A percentile compares a stretch with the other conserved stretches of the same genome.
Conservation (phyloP, 2,797 vertebrate genomes). For the Netta rufina region DNA sequence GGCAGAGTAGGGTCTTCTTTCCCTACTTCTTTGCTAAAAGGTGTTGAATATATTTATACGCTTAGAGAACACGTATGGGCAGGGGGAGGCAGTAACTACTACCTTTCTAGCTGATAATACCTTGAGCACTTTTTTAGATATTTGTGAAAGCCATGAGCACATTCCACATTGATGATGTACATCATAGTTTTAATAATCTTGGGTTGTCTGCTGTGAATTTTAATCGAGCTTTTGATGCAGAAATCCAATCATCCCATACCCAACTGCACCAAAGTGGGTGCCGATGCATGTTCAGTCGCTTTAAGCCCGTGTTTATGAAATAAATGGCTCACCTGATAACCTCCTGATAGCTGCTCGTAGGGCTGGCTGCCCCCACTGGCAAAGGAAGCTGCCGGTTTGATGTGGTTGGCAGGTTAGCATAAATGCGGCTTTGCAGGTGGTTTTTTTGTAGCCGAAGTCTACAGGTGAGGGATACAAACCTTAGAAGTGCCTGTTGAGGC, state of each 20-base stretch:
- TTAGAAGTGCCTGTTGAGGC: background rate
- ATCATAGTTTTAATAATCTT: background rate
- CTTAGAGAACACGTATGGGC: background rate
- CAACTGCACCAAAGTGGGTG: background rate
- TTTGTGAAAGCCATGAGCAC: background rate
- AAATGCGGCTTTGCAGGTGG: background rate
- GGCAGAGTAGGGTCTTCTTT: background rate
- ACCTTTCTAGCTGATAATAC: background rate
- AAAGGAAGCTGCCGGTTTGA: background rate
- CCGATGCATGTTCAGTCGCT: background rate
- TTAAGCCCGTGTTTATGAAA: background rate
- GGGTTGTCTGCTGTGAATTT: background rate
- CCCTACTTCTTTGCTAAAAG: background rate
- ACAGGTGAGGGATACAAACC: background rate
- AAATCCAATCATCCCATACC: background rate
- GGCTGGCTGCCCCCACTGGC: background rate
- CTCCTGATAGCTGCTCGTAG: background rate
- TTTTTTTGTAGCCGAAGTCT: background rate
- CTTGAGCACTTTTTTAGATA: background rate
- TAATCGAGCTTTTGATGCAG: slow-evolving; percentile 17
- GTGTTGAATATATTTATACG: background rate
- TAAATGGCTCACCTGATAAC: slow-evolving; percentile 28
- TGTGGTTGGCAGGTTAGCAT: background rate
- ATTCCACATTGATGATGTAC: slow-evolving; percentile 6
- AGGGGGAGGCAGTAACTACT: background rate